Evolutionary conservation across 2,113 vertebrate genomes (phyloP).

Genomic region (Cyrtonyx montezumae): DNA sequence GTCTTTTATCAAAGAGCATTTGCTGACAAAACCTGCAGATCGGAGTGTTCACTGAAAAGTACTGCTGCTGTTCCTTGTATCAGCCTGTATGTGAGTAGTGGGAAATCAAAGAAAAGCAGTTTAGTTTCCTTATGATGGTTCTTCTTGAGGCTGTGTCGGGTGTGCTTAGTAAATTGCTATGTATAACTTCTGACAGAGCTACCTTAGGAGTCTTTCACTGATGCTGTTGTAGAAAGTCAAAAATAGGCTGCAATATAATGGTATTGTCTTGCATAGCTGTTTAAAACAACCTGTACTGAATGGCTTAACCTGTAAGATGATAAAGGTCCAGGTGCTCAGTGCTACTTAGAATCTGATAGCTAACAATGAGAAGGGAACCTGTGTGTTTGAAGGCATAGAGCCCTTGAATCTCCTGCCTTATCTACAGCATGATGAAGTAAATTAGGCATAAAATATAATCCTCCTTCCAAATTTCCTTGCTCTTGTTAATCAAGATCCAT

Average conservation of each 20-base stretch:
- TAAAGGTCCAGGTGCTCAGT: background rate
- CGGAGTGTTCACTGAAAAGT: background rate
- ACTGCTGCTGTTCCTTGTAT: background rate
- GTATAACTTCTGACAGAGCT: background rate
- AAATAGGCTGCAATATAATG: background rate
- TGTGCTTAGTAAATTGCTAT: background rate
- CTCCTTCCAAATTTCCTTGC: background rate
- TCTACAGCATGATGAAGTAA: background rate
- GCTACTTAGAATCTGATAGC: background rate
- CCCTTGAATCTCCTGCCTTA: background rate
- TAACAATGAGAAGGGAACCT: background rate
- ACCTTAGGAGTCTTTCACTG: background rate
- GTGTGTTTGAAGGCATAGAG: background rate
- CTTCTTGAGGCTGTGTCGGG: background rate
- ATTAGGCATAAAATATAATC: background rate
- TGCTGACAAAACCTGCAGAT: background rate
- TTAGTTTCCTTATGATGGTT: background rate
- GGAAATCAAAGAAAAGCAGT: background rate
- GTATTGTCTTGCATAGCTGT: background rate
- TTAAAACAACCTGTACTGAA: background rate
- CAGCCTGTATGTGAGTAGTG: background rate
- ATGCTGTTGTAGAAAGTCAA: background rate
- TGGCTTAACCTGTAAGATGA: background rate
- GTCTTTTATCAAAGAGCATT: background rate
- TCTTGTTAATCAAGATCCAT: background rate